Evolutionary conservation across 1,140 invertebrate genomes (phyloP), one percentile per base, ranked within the genome.

Genomic region (Trigoniulus corallinus): DNA sequence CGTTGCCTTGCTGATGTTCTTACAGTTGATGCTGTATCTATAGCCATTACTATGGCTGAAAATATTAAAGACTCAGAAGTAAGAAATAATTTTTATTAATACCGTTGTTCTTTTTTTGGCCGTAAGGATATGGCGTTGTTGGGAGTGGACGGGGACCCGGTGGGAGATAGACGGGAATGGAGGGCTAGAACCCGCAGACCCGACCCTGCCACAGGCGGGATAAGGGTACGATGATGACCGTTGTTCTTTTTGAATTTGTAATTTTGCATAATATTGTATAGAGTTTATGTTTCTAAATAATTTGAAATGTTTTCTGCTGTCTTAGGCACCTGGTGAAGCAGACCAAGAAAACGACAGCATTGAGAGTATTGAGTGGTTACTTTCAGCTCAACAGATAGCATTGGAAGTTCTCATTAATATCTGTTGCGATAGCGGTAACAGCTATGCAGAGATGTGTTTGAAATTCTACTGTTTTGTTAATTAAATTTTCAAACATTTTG

Each of bases 341-440:
- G n/a, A n/a, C n/a, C n/a, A n/a, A n/a, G n/a, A n/a, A 12, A 18
- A 39, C 12, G 37, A 13, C 12, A 39, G 37, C 37, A 12, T 12
- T 39, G 37, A 39, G 12, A 39, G 64, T 47, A 41, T 60, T 7
- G 57, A 62, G 26, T 56, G 62, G 50, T 58, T 80, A 39, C 57
- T 81, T 7, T 69, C 72, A 51, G 74, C 76, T 1, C 79, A 82
- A 59, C 74, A 77, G 56, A 69, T 74, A 57, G 73, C 77, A 3
- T 61, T 81, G 48, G 80, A 82, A 65, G 77, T 80, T 47, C 63
- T 82, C 45, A 72, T 80, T 15, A 83, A 84, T 64, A 63, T 83
- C 25, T 80, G 78, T 55, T 77, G 79, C 25, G 63, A 64, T 59
- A 75, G 80, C 57, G 77, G 77, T 72, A 56, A 53, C 57, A 40